phyloP scores from a whole-genome alignment of 2,888 invertebrate species.

The Tetranychus piercei region DNA sequence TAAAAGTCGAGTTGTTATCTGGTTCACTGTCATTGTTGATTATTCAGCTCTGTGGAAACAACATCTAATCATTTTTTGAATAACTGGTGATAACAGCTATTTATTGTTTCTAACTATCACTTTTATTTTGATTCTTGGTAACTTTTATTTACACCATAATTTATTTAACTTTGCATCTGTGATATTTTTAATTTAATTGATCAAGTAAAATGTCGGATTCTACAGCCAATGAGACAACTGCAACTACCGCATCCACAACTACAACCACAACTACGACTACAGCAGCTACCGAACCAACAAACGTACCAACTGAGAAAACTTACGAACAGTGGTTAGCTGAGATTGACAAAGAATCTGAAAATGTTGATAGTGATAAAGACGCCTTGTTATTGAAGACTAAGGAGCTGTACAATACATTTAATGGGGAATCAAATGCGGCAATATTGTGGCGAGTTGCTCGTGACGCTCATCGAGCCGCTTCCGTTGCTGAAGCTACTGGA shows the following conservation, averaged over 20 bases:
- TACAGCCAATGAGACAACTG: neutral
- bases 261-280: neutral
- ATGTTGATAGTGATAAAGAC: constrained; percentile 1
- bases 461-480: neutral
- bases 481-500: neutral
- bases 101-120: no score
- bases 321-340: constrained; percentile 9
- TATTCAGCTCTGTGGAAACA: no score
- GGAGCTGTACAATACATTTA: neutral
- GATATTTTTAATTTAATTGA: neutral
- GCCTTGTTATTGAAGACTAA: neutral
- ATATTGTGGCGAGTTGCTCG: constrained; percentile 10
- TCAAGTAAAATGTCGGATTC: neutral
- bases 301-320: neutral
- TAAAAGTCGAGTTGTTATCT: no score
- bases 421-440: neutral
- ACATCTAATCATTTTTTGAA: no score
- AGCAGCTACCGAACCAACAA: neutral
- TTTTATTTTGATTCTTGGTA: no score
- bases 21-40: no score
- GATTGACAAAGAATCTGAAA: neutral
- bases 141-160: no score
- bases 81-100: no score
- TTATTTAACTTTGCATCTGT: no score
- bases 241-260: neutral